Evolutionary conservation across 2,888 invertebrate genomes (phyloP).

Genomic region (Cosmopolites sordidus): DNA sequence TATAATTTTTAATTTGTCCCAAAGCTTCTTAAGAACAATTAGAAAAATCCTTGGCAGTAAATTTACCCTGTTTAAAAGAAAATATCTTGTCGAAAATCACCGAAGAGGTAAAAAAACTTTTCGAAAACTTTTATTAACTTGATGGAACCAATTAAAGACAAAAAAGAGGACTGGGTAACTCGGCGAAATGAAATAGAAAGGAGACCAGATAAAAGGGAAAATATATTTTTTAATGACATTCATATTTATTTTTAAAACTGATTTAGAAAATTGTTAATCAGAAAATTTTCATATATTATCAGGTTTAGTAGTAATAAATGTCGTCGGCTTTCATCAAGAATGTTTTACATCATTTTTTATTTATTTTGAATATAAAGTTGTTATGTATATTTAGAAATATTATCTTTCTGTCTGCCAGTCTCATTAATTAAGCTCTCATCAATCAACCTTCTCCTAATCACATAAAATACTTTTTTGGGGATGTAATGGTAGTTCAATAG

Average conservation of each 20-base stretch:
- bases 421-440: too few relatives aligned
- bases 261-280: background rate
- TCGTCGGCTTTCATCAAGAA: too few relatives aligned
- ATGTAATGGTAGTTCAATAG: too few relatives aligned
- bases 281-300: too few relatives aligned
- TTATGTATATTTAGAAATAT: too few relatives aligned
- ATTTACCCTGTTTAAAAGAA: background rate
- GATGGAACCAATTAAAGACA: slow-evolving; percentile 15
- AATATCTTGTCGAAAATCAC: background rate
- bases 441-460: too few relatives aligned
- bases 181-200: slow-evolving; percentile 33
- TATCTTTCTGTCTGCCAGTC: too few relatives aligned
- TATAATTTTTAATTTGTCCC: too few relatives aligned
- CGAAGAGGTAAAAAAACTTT: slow-evolving; percentile 12
- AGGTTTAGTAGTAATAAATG: too few relatives aligned
- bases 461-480: too few relatives aligned
- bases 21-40: background rate
- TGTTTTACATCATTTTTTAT: too few relatives aligned
- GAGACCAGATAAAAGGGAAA: slow-evolving; percentile 18
- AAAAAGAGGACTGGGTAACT: slow-evolving; percentile 28
- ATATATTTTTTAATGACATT: background rate
- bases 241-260: background rate
- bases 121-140: slow-evolving; percentile 12
- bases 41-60: background rate
- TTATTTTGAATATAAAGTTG: too few relatives aligned